phyloP scores from a whole-genome alignment of 2,113 vertebrate species.

The Seriola dumerili region DNA sequence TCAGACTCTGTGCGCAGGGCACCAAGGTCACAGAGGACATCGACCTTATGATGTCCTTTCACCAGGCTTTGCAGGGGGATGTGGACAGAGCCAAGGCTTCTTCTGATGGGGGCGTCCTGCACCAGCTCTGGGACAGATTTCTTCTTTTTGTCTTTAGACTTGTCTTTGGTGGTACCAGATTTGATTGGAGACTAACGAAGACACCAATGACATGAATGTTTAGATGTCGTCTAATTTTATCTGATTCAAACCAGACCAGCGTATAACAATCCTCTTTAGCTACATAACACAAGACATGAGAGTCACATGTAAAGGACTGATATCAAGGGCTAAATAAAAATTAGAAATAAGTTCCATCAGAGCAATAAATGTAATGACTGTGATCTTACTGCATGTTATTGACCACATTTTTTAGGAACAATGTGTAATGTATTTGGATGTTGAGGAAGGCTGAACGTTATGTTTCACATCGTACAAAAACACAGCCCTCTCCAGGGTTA shows the following conservation, averaged over 20 bases:
- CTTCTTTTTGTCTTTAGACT: constrained; percentile 77
- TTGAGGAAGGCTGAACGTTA: too few species aligned
- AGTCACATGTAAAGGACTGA: neutral
- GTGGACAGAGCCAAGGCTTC: constrained; percentile 68
- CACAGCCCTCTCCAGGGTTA: too few species aligned
- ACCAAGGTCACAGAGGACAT: constrained; percentile 83
- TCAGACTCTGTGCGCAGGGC: constrained; percentile 34
- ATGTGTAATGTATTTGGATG: too few species aligned
- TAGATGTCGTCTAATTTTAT: neutral
- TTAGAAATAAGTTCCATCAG: too few species aligned
- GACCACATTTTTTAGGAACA: neutral
- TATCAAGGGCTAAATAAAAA: neutral
- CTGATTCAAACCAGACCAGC: neutral
- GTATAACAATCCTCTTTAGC: neutral
- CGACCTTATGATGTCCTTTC: constrained; percentile 58
- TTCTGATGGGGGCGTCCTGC: constrained; percentile 80
- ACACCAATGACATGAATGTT: neutral
- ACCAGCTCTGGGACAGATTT: constrained; percentile 66
- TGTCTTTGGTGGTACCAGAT: constrained; percentile 55
- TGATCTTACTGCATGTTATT: neutral
- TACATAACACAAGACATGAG: neutral
- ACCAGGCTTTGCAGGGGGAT: constrained; percentile 80
- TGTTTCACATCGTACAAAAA: too few species aligned
- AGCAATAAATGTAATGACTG: neutral
- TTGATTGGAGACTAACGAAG: constrained; percentile 46